phyloP scores from a whole-genome alignment of 2,113 vertebrate genomes.

The Dolichotis patagonum region DNA sequence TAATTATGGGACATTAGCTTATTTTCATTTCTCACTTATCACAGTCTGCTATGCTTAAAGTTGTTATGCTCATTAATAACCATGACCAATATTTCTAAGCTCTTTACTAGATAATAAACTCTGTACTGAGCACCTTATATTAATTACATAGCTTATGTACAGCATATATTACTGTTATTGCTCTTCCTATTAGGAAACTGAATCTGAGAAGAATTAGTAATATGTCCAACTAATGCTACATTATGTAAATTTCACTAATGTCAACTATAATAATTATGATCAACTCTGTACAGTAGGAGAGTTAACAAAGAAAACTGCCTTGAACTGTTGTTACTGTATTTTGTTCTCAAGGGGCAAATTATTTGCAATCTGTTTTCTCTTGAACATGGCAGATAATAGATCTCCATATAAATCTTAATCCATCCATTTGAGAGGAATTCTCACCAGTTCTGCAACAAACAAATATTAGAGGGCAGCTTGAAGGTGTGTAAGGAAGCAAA shows the following conservation, averaged over 20 bases:
- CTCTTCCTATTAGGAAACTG: background rate
- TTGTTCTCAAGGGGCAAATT: background rate
- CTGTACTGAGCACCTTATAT: background rate
- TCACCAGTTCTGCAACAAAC: background rate
- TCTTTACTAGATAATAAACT: background rate
- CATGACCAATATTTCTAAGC: background rate
- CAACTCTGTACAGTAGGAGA: background rate
- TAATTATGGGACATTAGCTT: background rate
- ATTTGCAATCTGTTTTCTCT: background rate
- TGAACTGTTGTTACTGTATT: background rate
- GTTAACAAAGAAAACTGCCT: background rate
- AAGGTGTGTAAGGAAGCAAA: background rate
- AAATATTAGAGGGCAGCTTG: background rate
- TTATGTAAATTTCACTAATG: background rate
- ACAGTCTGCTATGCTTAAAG: background rate
- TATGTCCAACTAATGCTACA: background rate
- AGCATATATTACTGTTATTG: background rate
- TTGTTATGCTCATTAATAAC: background rate
- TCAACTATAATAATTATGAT: background rate
- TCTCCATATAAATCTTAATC: background rate
- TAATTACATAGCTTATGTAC: background rate
- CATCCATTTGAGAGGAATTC: background rate
- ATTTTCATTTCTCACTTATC: background rate
- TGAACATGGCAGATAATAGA: background rate
- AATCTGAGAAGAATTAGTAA: background rate